These are phyloP conservation scores for Tadarida brasiliensis DNA, from an alignment of 2,797 vertebrate genomes.

Conservation along the genomic window DNA sequence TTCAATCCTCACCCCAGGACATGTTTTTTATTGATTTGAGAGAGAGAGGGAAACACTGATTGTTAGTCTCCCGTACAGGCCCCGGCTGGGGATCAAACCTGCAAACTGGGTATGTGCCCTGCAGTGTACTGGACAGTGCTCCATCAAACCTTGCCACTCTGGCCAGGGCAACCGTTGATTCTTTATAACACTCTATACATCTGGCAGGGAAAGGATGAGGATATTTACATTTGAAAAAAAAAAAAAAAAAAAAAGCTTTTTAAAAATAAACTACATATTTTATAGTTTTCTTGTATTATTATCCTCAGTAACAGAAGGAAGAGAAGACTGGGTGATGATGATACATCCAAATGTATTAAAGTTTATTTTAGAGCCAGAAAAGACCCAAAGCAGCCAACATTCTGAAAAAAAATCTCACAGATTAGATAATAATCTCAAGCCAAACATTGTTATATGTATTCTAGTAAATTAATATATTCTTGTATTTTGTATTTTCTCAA, in stretches of 20 bases:
- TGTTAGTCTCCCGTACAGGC: neutral
- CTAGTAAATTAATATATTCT: constrained; percentile 29
- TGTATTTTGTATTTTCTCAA: constrained; percentile 10
- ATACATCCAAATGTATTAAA: neutral
- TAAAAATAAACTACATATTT: neutral
- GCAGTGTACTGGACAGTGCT: neutral
- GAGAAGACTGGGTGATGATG: neutral
- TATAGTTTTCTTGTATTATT: constrained; percentile 40
- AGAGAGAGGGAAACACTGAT: neutral
- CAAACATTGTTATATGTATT: constrained; percentile 11
- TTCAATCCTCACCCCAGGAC: neutral
- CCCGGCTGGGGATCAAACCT: neutral
- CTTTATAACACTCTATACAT: neutral
- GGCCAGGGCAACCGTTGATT: neutral
- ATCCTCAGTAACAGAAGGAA: neutral
- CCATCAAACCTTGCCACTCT: neutral
- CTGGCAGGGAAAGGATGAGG: neutral
- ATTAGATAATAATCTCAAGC: neutral
- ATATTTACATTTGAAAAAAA: constrained; percentile 6
- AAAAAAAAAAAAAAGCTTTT: neutral
- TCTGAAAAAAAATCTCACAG: constrained; percentile 40
- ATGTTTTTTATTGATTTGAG: neutral
- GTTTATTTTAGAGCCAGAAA: constrained; percentile 45
- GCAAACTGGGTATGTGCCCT: too few species aligned
- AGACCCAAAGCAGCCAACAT: constrained; percentile 1